A percentile compares a stretch with the other conserved stretches of the same genome.
Conservation (phyloP, 2,113 vertebrate species). For the Natator depressus region DNA sequence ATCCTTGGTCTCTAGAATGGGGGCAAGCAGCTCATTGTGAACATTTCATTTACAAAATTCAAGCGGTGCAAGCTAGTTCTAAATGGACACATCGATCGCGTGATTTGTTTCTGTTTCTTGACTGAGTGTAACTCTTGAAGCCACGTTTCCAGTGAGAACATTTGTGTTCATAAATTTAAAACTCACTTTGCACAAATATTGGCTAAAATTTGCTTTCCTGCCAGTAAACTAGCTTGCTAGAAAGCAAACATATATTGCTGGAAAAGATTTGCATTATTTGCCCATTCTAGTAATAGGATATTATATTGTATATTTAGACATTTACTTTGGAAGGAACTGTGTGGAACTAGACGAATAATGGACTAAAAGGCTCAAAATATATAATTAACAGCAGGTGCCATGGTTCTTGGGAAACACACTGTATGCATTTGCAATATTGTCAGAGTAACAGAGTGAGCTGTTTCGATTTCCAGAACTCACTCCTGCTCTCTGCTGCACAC, state of each 20-base stretch:
- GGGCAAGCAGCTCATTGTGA: neutral
- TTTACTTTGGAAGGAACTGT: neutral
- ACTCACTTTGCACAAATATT: neutral
- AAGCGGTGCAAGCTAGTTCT: neutral
- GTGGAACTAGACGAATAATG: neutral
- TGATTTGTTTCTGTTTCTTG: neutral
- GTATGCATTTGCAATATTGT: neutral
- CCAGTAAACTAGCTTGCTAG: neutral
- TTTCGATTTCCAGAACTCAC: conserved; percentile 1
- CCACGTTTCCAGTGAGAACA: neutral
- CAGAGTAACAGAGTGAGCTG: conserved; percentile 4
- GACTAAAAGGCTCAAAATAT: neutral
- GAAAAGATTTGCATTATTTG: neutral
- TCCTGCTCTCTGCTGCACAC: neutral
- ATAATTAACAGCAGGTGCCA: neutral
- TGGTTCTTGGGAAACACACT: neutral
- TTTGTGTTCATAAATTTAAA: neutral
- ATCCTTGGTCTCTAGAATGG: neutral
- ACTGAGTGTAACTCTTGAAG: neutral
- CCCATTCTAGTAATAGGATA: neutral
- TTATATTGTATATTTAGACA: neutral
- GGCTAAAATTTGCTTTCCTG: neutral
- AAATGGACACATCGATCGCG: neutral
- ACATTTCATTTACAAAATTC: neutral
- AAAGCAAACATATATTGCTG: neutral